These are phyloP conservation scores for Diadophis punctatus DNA, from an alignment of 2,113 vertebrate species.

Conservation along the genomic window DNA sequence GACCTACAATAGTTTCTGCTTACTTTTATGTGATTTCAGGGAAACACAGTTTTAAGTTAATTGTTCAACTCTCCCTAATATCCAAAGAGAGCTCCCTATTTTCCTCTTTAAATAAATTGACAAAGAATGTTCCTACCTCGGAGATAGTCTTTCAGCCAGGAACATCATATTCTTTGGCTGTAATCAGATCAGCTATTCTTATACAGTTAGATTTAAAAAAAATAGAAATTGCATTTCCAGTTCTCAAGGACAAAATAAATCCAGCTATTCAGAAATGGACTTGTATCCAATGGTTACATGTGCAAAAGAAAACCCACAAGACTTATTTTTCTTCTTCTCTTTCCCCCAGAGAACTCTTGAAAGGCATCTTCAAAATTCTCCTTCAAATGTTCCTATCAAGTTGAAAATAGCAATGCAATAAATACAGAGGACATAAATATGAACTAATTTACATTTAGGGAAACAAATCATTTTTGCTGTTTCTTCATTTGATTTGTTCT, in stretches of 20 bases:
- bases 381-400: neutral
- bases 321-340: neutral
- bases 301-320: neutral
- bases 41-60: neutral
- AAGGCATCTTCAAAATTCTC: neutral
- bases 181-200: neutral
- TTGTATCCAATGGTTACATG: neutral
- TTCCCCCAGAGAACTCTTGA: neutral
- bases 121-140: neutral
- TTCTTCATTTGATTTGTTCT: neutral
- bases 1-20: neutral
- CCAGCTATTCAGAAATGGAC: neutral
- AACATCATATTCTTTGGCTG: neutral
- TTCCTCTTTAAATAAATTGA: neutral
- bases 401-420: neutral
- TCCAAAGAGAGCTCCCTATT: neutral
- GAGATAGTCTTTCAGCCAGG: neutral
- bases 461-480: neutral
- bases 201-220: neutral
- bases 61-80: neutral
- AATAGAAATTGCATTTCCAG: neutral
- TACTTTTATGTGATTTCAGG: neutral
- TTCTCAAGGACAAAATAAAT: neutral
- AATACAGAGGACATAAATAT: neutral
- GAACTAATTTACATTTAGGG: neutral